Evolutionary conservation across 1,140 invertebrate species (phyloP).

Genomic region (Colletes gigas): DNA sequence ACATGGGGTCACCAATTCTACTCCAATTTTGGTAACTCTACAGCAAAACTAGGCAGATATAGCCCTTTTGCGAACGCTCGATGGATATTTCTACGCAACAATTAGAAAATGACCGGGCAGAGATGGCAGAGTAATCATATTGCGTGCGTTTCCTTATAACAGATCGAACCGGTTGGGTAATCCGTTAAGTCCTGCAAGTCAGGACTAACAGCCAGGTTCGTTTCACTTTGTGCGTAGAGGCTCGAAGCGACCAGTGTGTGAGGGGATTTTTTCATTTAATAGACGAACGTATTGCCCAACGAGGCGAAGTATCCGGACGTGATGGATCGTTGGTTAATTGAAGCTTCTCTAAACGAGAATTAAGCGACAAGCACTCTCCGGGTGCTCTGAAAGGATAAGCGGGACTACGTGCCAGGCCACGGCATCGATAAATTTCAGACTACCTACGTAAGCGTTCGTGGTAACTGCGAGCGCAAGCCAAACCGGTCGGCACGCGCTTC

Average conservation of each 20-base stretch:
- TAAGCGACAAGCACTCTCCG: slow-evolving; percentile 35
- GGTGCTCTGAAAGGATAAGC: slow-evolving; percentile 30
- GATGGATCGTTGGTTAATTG: slow-evolving; percentile 48
- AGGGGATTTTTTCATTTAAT: slow-evolving; percentile 2
- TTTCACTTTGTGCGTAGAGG: background rate
- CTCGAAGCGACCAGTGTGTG: too few relatives aligned
- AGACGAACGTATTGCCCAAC: slow-evolving; percentile 13
- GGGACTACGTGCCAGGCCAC: slow-evolving; percentile 23
- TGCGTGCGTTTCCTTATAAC: background rate
- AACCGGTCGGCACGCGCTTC: slow-evolving; percentile 72
- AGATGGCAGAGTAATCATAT: too few relatives aligned
- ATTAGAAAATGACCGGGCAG: too few relatives aligned
- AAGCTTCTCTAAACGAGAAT: slow-evolving; percentile 49
- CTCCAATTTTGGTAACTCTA: too few relatives aligned
- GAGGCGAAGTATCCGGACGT: background rate
- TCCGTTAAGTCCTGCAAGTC: too few relatives aligned
- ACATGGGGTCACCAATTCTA: too few relatives aligned
- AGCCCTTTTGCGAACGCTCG: too few relatives aligned
- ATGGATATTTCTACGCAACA: too few relatives aligned
- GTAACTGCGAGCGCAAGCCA: slow-evolving; percentile 54
- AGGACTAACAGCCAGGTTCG: background rate
- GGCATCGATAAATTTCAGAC: slow-evolving; percentile 56
- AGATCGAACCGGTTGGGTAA: too few relatives aligned
- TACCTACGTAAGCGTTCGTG: slow-evolving; percentile 52
- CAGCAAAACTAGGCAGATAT: too few relatives aligned